Conservation (phyloP, 2,888 invertebrate genomes). For the Aphodius granarius region DNA sequence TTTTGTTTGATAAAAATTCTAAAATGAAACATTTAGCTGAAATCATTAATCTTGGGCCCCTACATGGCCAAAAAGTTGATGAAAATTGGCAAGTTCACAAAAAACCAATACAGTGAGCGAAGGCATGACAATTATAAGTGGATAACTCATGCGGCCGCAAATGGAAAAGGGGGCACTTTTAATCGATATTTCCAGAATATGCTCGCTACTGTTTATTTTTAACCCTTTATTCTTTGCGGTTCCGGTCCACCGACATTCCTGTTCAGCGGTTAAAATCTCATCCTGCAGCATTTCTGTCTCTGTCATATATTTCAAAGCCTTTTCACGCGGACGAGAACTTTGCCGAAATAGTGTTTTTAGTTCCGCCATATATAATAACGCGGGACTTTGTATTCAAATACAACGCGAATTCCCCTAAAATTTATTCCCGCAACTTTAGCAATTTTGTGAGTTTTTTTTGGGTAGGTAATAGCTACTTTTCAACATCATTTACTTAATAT, state of each 20-base stretch:
- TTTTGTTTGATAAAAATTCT: not conserved
- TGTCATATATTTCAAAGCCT: not conserved
- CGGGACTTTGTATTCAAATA: conserved; percentile 24
- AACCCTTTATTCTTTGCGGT: not conserved
- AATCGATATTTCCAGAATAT: not conserved
- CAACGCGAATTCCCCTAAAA: conserved; percentile 16
- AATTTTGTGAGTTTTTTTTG: not conserved
- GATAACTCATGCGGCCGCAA: not conserved
- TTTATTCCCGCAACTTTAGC: conserved; percentile 15
- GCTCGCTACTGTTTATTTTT: not conserved
- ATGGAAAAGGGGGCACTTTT: not conserved
- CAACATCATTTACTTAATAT: no score
- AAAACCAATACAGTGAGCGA: not conserved
- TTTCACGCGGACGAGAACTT: conserved; percentile 19
- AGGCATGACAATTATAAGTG: not conserved
- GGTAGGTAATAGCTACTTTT: no score
- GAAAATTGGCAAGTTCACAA: conserved; percentile 5
- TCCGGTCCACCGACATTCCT: no score
- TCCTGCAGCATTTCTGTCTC: not conserved
- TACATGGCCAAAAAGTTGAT: not conserved
- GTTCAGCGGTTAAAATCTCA: not conserved
- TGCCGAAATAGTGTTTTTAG: conserved; percentile 24
- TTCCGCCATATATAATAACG: conserved; percentile 22
- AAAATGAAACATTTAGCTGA: not conserved
- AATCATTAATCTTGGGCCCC: not conserved